Evolutionary conservation across 1,140 invertebrate genomes (phyloP).

Genomic region (Ridgeia piscesae): DNA sequence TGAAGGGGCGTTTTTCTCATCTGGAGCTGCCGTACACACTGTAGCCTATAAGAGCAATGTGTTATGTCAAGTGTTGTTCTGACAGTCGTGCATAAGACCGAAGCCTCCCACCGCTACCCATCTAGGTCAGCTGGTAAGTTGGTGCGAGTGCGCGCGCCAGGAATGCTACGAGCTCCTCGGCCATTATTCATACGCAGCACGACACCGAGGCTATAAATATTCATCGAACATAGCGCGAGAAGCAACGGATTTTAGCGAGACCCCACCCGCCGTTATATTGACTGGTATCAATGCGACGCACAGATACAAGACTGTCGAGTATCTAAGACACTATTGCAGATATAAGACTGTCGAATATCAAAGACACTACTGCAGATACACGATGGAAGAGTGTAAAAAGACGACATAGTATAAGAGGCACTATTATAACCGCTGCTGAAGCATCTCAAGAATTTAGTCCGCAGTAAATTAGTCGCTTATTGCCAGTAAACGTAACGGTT

Average conservation of each 20-base stretch:
- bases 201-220: not conserved
- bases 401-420: no score
- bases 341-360: not conserved
- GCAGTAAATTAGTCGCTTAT: no score
- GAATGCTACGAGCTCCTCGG: not conserved
- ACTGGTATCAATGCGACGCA: not conserved
- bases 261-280: not conserved
- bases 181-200: not conserved
- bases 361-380: not conserved
- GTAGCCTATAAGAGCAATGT: no score
- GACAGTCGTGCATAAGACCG: no score
- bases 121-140: not conserved
- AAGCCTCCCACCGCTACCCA: not conserved
- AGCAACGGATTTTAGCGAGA: not conserved
- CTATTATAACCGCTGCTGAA: no score
- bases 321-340: not conserved
- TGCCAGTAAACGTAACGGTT: no score
- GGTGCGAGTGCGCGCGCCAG: not conserved
- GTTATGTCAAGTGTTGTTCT: no score
- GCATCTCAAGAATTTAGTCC: not conserved
- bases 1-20: no score
- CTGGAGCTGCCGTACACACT: no score
- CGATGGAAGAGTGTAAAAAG: no score
- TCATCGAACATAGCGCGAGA: not conserved
- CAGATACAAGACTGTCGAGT: not conserved